These are phyloP conservation scores for Drosophila subquinaria DNA, from an alignment of 2,888 invertebrate genomes.

Conservation along the genomic window DNA sequence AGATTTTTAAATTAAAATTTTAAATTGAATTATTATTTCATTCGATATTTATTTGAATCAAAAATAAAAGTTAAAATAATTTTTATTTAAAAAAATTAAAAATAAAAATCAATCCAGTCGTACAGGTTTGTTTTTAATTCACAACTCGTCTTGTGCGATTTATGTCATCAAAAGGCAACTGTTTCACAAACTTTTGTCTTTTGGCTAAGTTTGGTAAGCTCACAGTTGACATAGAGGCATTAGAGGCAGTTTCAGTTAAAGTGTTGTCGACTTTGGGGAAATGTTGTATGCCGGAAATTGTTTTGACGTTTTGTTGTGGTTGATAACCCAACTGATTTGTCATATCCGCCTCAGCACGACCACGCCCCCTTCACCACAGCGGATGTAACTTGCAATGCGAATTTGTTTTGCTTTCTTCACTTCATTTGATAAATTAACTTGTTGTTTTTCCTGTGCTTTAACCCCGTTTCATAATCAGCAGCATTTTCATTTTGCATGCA, in stretches of 20 bases:
- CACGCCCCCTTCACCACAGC: neutral
- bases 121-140: too few species aligned
- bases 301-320: constrained; percentile 68
- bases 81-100: too few species aligned
- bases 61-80: neutral
- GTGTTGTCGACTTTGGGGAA: constrained; percentile 34
- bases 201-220: neutral
- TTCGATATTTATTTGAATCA: neutral
- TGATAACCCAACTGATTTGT: constrained; percentile 53
- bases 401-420: constrained; percentile 15
- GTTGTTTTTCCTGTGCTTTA: constrained; percentile 1
- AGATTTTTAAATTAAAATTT: neutral
- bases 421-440: constrained; percentile 40
- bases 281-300: constrained; percentile 55
- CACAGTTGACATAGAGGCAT: neutral
- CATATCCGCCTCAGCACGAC: constrained; percentile 4
- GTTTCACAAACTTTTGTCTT: neutral
- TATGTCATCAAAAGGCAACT: neutral
- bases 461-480: constrained; percentile 6
- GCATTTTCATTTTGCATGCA: constrained; percentile 5
- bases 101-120: too few species aligned
- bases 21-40: neutral
- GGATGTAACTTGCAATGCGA: neutral
- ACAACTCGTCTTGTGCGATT: neutral
- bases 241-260: neutral